Evolutionary conservation across 2,113 vertebrate species (phyloP), one percentile per base, ranked within the genome.

Genomic region (Microtus richardsoni): DNA sequence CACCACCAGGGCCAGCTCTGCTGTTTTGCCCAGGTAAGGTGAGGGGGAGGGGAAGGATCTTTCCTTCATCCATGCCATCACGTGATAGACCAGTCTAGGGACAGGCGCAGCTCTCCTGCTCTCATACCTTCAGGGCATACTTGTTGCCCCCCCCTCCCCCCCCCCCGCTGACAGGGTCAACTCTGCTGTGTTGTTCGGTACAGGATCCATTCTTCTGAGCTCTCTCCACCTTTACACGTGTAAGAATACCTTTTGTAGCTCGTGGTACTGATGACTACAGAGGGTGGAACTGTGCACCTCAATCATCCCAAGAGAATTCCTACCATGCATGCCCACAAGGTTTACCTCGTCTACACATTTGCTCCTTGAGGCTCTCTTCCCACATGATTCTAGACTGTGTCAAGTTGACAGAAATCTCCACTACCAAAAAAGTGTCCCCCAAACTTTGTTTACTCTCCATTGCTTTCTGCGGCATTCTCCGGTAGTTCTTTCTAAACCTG

Each of bases 101-200:
- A 17, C 36, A 71, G 19, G 17, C 3, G 8, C 70, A 71, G 70
- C 36, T n/a, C 36, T 73, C 70, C n/a, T 22, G 19, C 17, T 73
- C 19, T 73, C n/a, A 39, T 39, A 21, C 8, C n/a, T 21, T 73
- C n/a, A 39, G n/a, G 70, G 70, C 19, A 36, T 73, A n/a, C n/a
- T 73, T 17, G 4, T 17, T 21, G 70, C 1, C 1, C 17, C 36
- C 7, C 44, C 44, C 7, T 7, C 44, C 44, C 1, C 1, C 7
- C 44, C 44, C 68, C 7, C 36, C 7, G 19, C 70, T 1, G 1
- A 73, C 36, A 73, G 36, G 36, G 36, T 22, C 70, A n/a, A 22
- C n/a, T 73, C 70, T 71, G 17, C n/a, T 71, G 66, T 70, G 17
- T 71, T 71, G 66, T 70, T 6, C 16, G 3, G n/a, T 39, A 8